Evolutionary conservation across 2,113 vertebrate genomes (phyloP), one percentile per base, ranked within the genome.

Genomic region (Candoia aspera): DNA sequence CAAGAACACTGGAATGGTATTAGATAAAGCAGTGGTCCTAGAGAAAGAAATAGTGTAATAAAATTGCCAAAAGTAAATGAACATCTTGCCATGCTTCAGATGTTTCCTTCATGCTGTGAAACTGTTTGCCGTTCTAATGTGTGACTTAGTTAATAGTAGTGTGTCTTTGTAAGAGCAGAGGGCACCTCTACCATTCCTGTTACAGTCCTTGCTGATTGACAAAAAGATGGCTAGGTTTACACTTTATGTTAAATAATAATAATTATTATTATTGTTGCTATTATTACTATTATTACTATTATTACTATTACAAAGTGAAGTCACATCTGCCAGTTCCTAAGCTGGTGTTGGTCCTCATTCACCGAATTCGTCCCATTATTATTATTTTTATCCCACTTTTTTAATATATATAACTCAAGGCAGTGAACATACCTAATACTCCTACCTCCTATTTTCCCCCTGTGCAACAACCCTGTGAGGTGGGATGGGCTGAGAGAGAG

Each of bases 81-180:
- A 62, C 57, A 53, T 33, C 26, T 15, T 17, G 1, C 17, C 8
- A n/a, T 6, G 55, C 21, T 24, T 88, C 53, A 53, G 42, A 84
- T 62, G 57, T 89, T 89, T 89, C 17, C 54, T 89, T 88, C 68
- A 53, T 89, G 57, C 68, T 37, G 42, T 54, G 87, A 62, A 73
- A 73, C 84, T 88, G 84, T 42, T 42, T 11, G 58, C 57, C 8
- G 53, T 79, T 57, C 11, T 21, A 12, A n/a, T 68, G 21, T 60
- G 79, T 19, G 83, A 29, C 58, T 64, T 54, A 13, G 19, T 33
- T 57, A 33, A 37, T 15, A 19, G 53, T 68, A 54, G 58, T 90
- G n/a, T 15, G 6, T 83, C 64, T 90, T 12, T 8, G 23, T 23
- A 55, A 49, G 23, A 59, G 8, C 17, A 29, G 8, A 60, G 59